These are phyloP conservation scores for Drosophila diplacantha DNA, from an alignment of 2,888 invertebrate genomes.

Conservation along the genomic window DNA sequence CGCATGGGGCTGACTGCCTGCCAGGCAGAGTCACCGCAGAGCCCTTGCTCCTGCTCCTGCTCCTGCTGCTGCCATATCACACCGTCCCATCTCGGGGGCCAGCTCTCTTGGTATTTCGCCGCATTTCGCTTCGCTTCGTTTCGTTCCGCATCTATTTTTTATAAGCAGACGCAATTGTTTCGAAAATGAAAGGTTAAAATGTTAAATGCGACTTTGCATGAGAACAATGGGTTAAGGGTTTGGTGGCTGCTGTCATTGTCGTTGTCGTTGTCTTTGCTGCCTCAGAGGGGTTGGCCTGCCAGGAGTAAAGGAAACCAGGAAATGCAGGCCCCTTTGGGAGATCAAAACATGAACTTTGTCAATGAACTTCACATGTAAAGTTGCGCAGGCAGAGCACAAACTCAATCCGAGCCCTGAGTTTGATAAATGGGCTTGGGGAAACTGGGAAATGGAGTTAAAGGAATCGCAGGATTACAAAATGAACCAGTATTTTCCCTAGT, in stretches of 20 bases:
- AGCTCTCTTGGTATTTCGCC: constrained; percentile 47
- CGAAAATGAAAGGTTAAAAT: constrained; percentile 73
- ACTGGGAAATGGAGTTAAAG: constrained; percentile 13
- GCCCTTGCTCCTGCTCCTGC: not conserved
- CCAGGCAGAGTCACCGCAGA: constrained; percentile 23
- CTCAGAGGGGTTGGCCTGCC: constrained; percentile 6
- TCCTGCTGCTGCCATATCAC: constrained; percentile 11
- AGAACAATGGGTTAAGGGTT: constrained; percentile 56
- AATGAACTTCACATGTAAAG: constrained; percentile 57
- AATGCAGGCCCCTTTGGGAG: constrained; percentile 62
- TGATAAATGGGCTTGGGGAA: constrained; percentile 32
- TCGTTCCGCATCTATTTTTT: constrained; percentile 67
- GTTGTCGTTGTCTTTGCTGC: constrained; percentile 7
- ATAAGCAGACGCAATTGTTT: constrained; percentile 73
- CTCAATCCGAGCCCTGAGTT: not conserved
- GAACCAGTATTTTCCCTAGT: no score
- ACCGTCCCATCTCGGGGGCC: constrained; percentile 10
- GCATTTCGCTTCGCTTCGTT: constrained; percentile 52
- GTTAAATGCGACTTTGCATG: constrained; percentile 68
- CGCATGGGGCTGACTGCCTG: constrained; percentile 23
- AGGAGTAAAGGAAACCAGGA: constrained; percentile 45
- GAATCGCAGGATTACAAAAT: not conserved
- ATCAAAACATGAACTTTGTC: constrained; percentile 59
- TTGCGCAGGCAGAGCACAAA: constrained; percentile 14
- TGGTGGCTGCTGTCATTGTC: constrained; percentile 20